Evolutionary conservation across 2,888 invertebrate genomes (phyloP).

Genomic region (Brachylomia viminalis): DNA sequence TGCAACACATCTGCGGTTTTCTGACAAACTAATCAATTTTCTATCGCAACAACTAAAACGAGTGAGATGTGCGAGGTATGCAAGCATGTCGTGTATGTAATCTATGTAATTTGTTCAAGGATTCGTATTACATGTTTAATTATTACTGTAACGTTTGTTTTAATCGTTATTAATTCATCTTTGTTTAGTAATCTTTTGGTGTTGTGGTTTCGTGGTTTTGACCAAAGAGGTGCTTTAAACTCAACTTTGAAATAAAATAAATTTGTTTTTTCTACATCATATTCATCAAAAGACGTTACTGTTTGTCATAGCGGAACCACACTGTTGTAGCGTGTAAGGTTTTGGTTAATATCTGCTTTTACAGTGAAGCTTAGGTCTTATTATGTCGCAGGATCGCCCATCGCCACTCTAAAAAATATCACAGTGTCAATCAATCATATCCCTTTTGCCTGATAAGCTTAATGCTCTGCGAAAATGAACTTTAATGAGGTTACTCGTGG

Average conservation of each 20-base stretch:
- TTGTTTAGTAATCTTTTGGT: slow-evolving; percentile 40
- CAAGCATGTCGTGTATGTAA: slow-evolving; percentile 52
- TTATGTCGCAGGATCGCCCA: not conserved
- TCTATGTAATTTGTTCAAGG: slow-evolving; percentile 65
- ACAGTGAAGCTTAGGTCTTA: not conserved
- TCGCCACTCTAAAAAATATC: slow-evolving; percentile 4
- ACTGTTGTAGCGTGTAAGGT: no score
- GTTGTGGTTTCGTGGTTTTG: slow-evolving; percentile 12
- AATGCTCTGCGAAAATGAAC: not conserved
- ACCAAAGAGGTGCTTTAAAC: not conserved
- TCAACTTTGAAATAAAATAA: no score
- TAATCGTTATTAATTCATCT: slow-evolving; percentile 20
- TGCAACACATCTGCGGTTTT: not conserved
- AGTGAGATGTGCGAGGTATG: slow-evolving; percentile 37
- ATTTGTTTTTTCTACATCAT: not conserved
- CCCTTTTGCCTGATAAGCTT: not conserved
- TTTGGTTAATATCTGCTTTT: not conserved
- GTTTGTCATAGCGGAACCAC: no score
- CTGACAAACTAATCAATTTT: not conserved
- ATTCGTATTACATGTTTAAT: slow-evolving; percentile 44
- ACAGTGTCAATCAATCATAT: slow-evolving; percentile 11
- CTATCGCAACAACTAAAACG: slow-evolving; percentile 7
- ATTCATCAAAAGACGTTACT: not conserved
- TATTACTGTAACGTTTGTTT: slow-evolving; percentile 45
- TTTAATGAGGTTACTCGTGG: not conserved